phyloP scores from a whole-genome alignment of 2,888 invertebrate genomes.

The Ephialtes manifestator region DNA sequence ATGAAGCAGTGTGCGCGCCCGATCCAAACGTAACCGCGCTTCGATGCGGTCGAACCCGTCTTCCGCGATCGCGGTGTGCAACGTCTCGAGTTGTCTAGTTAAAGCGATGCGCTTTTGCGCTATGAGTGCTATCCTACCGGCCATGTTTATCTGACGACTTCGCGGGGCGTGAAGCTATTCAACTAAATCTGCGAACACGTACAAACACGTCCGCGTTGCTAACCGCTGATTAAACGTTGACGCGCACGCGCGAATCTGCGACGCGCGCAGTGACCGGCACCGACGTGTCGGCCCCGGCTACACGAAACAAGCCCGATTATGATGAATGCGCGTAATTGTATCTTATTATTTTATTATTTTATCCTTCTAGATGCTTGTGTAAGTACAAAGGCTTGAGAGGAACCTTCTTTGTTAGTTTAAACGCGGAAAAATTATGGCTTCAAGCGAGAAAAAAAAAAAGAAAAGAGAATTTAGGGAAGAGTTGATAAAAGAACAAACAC shows the following conservation, averaged over 20 bases:
- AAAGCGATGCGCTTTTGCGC: slow-evolving; percentile 44
- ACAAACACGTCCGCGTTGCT: background rate
- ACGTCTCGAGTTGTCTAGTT: slow-evolving; percentile 39
- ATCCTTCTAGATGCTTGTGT: too few species aligned
- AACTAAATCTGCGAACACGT: background rate
- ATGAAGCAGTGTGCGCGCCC: slow-evolving; percentile 22
- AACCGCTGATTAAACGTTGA: background rate
- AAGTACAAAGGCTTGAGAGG: too few species aligned
- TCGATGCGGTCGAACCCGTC: slow-evolving; percentile 32
- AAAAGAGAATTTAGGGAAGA: background rate
- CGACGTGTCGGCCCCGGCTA: background rate
- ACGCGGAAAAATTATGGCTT: background rate
- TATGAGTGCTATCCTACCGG: slow-evolving; percentile 36
- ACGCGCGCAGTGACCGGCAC: background rate
- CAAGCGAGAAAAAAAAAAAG: background rate
- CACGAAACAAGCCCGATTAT: background rate
- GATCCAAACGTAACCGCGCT: slow-evolving; percentile 25
- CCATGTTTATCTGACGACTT: slow-evolving; percentile 16
- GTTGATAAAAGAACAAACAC: background rate
- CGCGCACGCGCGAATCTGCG: background rate
- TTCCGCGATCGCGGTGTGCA: slow-evolving; percentile 44
- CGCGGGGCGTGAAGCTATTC: background rate
- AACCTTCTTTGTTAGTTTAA: background rate
- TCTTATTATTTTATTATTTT: too few species aligned
- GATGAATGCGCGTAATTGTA: too few species aligned